Percentiles rank a stretch among this genome's conserved stretches.
Conservation (phyloP, 2,888 invertebrate genomes). For the Amblyjoppa fuscipennis region DNA sequence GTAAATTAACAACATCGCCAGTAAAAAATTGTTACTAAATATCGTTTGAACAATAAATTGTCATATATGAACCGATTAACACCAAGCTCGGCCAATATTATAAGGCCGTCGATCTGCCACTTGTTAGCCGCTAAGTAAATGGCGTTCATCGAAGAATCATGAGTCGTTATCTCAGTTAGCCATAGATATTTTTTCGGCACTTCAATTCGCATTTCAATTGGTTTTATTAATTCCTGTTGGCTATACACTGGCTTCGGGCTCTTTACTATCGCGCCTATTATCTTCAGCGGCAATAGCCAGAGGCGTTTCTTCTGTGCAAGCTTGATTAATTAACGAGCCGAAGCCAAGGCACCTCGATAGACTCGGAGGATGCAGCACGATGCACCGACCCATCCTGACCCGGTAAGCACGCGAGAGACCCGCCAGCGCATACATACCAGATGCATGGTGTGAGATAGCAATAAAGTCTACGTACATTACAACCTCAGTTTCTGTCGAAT, state of each 20-base stretch:
- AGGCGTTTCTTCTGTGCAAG: constrained; percentile 29
- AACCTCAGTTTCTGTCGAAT: constrained; percentile 44
- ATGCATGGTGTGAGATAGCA: constrained; percentile 59
- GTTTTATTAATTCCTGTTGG: constrained; percentile 27
- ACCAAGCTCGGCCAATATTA: too few relatives aligned
- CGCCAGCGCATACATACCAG: constrained; percentile 38
- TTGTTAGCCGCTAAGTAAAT: not conserved
- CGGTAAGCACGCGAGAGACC: constrained; percentile 33
- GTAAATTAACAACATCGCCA: too few relatives aligned
- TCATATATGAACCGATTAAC: too few relatives aligned
- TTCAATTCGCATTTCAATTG: constrained; percentile 30
- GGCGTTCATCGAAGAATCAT: not conserved
- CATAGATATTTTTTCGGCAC: not conserved
- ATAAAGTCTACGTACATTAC: constrained; percentile 44
- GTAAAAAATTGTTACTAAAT: too few relatives aligned
- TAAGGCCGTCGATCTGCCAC: not conserved
- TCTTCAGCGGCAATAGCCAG: constrained; percentile 36
- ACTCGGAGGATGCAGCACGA: constrained; percentile 23
- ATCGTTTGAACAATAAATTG: too few relatives aligned
- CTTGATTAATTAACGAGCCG: constrained; percentile 61
- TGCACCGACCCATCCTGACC: constrained; percentile 26
- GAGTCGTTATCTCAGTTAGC: not conserved
- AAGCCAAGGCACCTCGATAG: constrained; percentile 28
- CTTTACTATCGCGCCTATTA: constrained; percentile 36
- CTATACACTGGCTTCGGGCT: not conserved